Conservation (phyloP, 2,113 vertebrate species). For the Pygoscelis antarcticus region DNA sequence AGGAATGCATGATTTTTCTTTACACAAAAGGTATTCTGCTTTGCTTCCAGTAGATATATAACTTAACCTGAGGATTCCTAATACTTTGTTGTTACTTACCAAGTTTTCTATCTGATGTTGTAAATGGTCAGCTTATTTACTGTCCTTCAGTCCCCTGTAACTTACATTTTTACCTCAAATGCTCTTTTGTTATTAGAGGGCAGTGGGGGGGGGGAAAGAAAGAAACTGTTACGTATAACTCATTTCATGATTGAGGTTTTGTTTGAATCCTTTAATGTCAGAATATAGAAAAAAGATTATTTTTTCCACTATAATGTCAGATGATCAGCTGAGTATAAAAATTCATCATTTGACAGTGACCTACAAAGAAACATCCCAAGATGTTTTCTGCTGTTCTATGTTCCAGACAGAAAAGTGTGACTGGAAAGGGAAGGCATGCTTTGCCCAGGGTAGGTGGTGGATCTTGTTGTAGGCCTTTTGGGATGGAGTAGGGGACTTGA, state of each 20-base stretch:
- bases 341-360: neutral
- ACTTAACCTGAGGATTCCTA: neutral
- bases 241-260: neutral
- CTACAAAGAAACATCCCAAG: neutral
- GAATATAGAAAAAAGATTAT: neutral
- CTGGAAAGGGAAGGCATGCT: neutral
- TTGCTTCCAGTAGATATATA: neutral
- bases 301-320: neutral
- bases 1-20: neutral
- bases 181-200: neutral
- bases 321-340: neutral
- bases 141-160: neutral
- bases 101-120: neutral
- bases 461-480: neutral
- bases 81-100: neutral
- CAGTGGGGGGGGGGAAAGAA: neutral
- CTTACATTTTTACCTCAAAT: neutral
- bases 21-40: neutral
- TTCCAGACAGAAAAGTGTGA: neutral
- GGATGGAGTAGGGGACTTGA: neutral
- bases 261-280: neutral
- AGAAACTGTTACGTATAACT: neutral
- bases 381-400: neutral
- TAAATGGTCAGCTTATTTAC: neutral
- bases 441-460: accelerated